Evolutionary conservation across 92 coral and sea anemone species (phyloP), one percentile per base, ranked within the genome.

Genomic region (Umimayanthus kanabou): DNA sequence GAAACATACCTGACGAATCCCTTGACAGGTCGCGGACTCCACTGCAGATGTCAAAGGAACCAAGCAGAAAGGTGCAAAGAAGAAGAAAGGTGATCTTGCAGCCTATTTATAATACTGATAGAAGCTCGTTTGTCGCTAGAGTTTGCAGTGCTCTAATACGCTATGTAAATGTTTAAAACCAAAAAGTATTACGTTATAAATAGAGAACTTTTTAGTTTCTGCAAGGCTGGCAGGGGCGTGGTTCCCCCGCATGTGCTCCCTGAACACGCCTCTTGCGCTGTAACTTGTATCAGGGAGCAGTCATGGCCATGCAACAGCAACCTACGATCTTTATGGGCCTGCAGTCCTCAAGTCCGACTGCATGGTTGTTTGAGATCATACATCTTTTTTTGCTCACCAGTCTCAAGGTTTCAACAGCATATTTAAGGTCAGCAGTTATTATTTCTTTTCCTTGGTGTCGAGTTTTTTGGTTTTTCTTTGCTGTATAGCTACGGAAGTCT

Each of bases 311-410:
- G 98, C 98, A 43, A 95, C 2, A 95, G 80, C 77, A 92, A 92
- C 79, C 26, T 61, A 39, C 80, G 89, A 86, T 89, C 92, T 90
- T 75, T 73, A 15, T 92, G 98, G 98, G 98, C 98, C 95, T 89
- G 91, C 90, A 89, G 89, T 86, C 90, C 16, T 9, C 30, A 91
- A 95, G 71, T 20, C 78, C 77, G 91, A 85, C 93, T 91, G 90
- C 82, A 40, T 74, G 93, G 97, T 86, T 93, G 98, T 94, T 81
- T 86, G 96, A 55, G 91, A 88, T 92, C 89, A 76, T 67, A 93
- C 94, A 94, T 37, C 64, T 16, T 74, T 18, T 57, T 53, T 53
- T 67, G 15, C 13, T 79, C 80, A 87, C 77, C 83, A 50, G 65
- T 28, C 69, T 67, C 61, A 16, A 28, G 77, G 22, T 43, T 49